phyloP scores from a whole-genome alignment of 2,888 invertebrate species.

The Pogonocherus hispidulus region DNA sequence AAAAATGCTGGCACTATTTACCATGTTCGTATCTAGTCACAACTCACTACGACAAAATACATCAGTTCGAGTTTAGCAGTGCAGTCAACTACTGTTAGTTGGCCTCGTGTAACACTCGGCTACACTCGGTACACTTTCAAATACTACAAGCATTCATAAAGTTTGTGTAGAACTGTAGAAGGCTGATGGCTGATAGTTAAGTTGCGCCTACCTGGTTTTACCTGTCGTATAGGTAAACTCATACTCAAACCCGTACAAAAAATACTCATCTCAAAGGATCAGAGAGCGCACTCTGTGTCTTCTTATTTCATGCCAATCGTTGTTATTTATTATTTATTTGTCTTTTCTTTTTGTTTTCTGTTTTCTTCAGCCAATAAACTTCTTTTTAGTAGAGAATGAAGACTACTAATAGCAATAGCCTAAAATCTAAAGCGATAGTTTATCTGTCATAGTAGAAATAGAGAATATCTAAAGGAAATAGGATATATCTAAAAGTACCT shows the following conservation, averaged over 20 bases:
- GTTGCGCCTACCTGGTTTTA: constrained; percentile 48
- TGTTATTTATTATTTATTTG: constrained; percentile 5
- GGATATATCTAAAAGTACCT: too few relatives aligned
- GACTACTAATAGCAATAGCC: too few relatives aligned
- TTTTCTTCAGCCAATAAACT: constrained; percentile 17
- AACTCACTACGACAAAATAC: constrained; percentile 36
- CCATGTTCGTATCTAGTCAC: constrained; percentile 34
- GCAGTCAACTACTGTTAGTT: constrained; percentile 50
- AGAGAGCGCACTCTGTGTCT: constrained; percentile 25
- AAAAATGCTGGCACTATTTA: constrained; percentile 31
- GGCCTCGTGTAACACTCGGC: constrained; percentile 44
- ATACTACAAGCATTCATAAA: constrained; percentile 46
- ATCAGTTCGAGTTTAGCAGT: constrained; percentile 43
- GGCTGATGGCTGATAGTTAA: constrained; percentile 22
- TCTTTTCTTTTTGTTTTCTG: constrained; percentile 15
- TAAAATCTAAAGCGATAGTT: too few relatives aligned
- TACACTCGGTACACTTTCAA: constrained; percentile 45
- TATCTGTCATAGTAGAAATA: too few relatives aligned
- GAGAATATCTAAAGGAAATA: too few relatives aligned
- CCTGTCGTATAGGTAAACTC: constrained; percentile 41
- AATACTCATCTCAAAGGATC: constrained; percentile 37
- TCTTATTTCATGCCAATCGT: background rate
- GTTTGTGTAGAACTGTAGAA: constrained; percentile 45
- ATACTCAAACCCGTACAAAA: constrained; percentile 35
- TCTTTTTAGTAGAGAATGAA: background rate